A percentile compares a stretch with the other conserved stretches of the same genome.
These are phyloP conservation scores for Tribolium madens DNA, from an alignment of 1,140 invertebrate species.

Conservation along the genomic window DNA sequence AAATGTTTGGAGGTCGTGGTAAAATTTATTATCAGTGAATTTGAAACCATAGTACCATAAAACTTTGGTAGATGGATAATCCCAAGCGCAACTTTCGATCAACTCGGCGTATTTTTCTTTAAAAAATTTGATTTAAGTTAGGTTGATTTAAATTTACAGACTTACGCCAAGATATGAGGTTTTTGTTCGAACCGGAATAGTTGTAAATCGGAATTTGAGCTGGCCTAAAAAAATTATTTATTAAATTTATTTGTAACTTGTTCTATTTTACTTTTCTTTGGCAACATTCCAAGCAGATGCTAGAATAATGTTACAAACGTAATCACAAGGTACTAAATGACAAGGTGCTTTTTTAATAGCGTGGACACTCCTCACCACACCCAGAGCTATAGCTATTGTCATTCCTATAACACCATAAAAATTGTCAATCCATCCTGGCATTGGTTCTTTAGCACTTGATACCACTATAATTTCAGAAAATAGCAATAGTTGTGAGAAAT, in stretches of 20 bases:
- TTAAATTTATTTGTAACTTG: background rate
- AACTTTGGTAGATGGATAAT: background rate
- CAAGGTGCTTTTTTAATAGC: background rate
- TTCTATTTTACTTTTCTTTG: too few relatives aligned
- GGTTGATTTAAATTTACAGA: too few relatives aligned
- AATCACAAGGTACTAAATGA: background rate
- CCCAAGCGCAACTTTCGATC: background rate
- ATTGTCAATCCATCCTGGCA: background rate
- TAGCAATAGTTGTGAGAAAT: too few relatives aligned
- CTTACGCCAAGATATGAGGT: background rate
- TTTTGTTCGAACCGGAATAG: background rate
- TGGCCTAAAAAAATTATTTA: background rate
- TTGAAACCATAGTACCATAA: background rate
- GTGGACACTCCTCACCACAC: background rate
- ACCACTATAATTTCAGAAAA: conserved; percentile 41
- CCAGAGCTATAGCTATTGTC: background rate
- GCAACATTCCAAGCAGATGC: background rate
- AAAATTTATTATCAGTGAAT: background rate
- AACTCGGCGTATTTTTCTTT: background rate
- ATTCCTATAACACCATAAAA: background rate
- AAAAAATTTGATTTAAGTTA: background rate
- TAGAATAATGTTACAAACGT: background rate
- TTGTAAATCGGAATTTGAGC: background rate
- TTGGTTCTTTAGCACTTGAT: background rate
- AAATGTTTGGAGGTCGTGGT: background rate